Base-by-base conservation (phyloP, 2,888 invertebrate genomes). In the Chalcosyrphus nemorum region DNA sequence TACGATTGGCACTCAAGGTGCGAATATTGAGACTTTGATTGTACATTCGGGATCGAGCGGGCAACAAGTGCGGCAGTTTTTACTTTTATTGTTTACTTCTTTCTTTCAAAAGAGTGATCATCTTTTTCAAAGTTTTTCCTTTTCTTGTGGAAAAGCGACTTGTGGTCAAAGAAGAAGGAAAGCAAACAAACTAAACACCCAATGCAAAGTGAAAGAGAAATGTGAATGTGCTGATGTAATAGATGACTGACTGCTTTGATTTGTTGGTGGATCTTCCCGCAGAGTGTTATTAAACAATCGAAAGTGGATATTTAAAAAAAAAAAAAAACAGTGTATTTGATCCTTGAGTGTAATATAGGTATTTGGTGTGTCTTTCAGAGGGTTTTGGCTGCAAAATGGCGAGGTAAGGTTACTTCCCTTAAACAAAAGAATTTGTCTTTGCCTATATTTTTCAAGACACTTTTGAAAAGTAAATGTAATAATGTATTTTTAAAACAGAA, bases 21-120 rank as follows among this genome's bases (percentile, higher is more conserved):
- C 80, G 74, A 84, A 80, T 84, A 78, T 84, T 70, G 68, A 70
- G 52, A 70, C 68, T 80, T 84, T 68, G 70, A 80, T 84, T 84
- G 80, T 80, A 74, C 80, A 80, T 78, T 84, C 45, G 74, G 80
- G 59, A 75, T 84, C 57, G 80, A 43, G 57, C 74, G 27, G 65
- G 80, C 84, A 74, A 84, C 84, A 84, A 84, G 84, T 84, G 84
- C 35, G 74, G 84, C 52, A 43, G 80, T 74, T 61, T 57, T 15
- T 38, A 43, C 61, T 54, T 59, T n/a, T 29, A 59, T 65, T 71
- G 71, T 77, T 82, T 78, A 63, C 77, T 66, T 71, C n/a, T n/a
- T 76, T 6, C 65, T 21, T 41, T 32, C 35, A 2, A 13, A 56
- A 17, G 59, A 13, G 65, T 52, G 45, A 56, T 68, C 19, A 32